A percentile compares a stretch with the other conserved stretches of the same genome.
phyloP scores from a whole-genome alignment of 1,140 invertebrate species.

The Chymomyza costata region DNA sequence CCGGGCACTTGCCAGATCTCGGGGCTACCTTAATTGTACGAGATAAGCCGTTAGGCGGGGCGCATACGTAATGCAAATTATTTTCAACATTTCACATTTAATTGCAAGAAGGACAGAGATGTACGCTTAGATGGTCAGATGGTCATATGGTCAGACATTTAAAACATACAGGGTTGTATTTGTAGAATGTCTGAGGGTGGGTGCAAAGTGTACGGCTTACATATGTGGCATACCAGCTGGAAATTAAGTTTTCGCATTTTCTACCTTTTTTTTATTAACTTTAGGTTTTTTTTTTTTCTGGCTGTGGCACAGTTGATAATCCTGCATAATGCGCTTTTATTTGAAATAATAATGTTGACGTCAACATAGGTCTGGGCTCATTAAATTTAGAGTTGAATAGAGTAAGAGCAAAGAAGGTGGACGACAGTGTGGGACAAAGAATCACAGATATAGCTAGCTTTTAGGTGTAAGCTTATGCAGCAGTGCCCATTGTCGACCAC shows the following conservation, averaged over 20 bases:
- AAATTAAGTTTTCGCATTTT: slow-evolving; percentile 73
- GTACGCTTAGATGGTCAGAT: not conserved
- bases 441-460: slow-evolving; percentile 1
- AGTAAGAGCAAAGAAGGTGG: no score
- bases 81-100: slow-evolving; percentile 75
- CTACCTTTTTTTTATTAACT: slow-evolving; percentile 49
- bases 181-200: not conserved
- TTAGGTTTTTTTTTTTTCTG: slow-evolving; percentile 8
- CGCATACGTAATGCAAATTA: slow-evolving; percentile 71
- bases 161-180: slow-evolving; percentile 22
- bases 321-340: slow-evolving; percentile 75
- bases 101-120: slow-evolving; percentile 48
- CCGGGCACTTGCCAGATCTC: slow-evolving; percentile 4
- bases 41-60: slow-evolving; percentile 63
- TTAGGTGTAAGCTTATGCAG: slow-evolving; percentile 40
- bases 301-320: slow-evolving; percentile 60
- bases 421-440: no score
- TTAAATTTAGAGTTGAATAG: slow-evolving; percentile 38
- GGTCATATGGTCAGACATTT: slow-evolving; percentile 39
- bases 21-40: slow-evolving; percentile 74
- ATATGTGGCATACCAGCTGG: slow-evolving; percentile 62
- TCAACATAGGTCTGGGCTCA: slow-evolving; percentile 65
- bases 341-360: slow-evolving; percentile 75
- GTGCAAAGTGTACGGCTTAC: slow-evolving; percentile 24
- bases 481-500: slow-evolving; percentile 62